Base-by-base conservation (phyloP, 2,888 invertebrate species). In the Ophion obscuratus region DNA sequence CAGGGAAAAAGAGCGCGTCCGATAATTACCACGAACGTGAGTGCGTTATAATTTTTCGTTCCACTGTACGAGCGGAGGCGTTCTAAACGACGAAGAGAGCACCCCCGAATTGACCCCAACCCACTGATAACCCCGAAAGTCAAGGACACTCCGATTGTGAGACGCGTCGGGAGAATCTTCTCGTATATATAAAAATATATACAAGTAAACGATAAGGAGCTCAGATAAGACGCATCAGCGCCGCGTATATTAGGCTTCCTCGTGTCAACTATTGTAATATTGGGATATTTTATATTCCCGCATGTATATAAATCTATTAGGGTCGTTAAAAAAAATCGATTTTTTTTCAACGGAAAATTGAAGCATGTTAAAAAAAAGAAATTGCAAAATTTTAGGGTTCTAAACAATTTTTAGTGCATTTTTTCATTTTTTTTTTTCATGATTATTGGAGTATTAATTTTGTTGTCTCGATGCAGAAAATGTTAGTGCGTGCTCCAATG, bases 41-140 rank as follows among this genome's bases (percentile, higher is more conserved):
- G 53, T 17, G 76, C 68, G 83, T 79, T 68, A 84, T 64, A 76
- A 81, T 91, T 92, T 92, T 93, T 92, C 89, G 90, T 90, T 89
- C 89, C 88, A 92, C 87, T 91, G 89, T 62, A 70, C 17, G 44
- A 36, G 67, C 87, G 81, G 61, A 82, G 67, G 31, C 57, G 53
- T 57, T 53, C 31, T 74, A 81, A 85, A 87, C 89, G 88, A 89
- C 88, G 88, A 88, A 85, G 31, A 27, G 71, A 6, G 27, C 67
- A 75, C 89, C 90, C 90, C 90, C 88, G 84, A 47, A 47, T 87
- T 86, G 91, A 92, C 91, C 89, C 82, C 40, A 44, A 74, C 84
- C 17, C 24, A 53, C 87, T 47, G 93, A 93, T 93, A 93, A 93
- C 92, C 93, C 47, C 88, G 90, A 89, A 90, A 91, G 93, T 93